Base-by-base conservation (phyloP, 2,888 invertebrate species). In the Oeneis ivallda region DNA sequence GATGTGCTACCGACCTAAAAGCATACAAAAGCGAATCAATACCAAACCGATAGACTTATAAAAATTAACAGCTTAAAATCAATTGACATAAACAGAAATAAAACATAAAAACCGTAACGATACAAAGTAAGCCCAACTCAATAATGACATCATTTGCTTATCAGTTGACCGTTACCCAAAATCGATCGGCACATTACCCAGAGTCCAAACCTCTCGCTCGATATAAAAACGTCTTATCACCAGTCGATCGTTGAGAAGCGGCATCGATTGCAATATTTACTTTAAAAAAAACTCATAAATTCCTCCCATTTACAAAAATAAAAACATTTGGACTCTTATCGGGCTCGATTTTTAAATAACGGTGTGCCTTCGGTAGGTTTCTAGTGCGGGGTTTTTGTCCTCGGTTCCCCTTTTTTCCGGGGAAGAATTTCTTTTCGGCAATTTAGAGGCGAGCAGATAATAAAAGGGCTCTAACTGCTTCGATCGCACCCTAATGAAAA, bases 391-490 rank as follows among this genome's bases (percentile, higher is more conserved):
- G 87, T 88, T 89, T 80, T 87, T 87, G 85, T 87, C 85, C 87
- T 82, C 83, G 70, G 81, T 83, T 83, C 86, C 88, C 87, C 85
- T 85, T 89, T 88, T 87, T 83, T 81, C 78, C 80, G 80, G 84
- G 84, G 81, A 84, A 82, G 84, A 87, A 88, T 88, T 92, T 89
- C 87, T 90, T 89, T 92, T 92, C 81, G 87, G 88, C 88, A 92
- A 92, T 92, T 92, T 89, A 89, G 83, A 91, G 86, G 83, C 87
- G 84, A 87, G 87, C 80, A 89, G 92, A 92, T 92, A 92, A 92
- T 92, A 92, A 92, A 92, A 91, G 89, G 92, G 90, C 91, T 89
- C 89, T 92, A 91, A 92, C 87, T 89, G 90, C 85, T 82, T 77
- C 85, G 82, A 89, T 89, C 85, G 86, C 85, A 81, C 90, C 86